Percentiles rank a stretch among this genome's conserved stretches.
Conservation (phyloP, 1,140 invertebrate species). For the Maconellicoccus hirsutus region DNA sequence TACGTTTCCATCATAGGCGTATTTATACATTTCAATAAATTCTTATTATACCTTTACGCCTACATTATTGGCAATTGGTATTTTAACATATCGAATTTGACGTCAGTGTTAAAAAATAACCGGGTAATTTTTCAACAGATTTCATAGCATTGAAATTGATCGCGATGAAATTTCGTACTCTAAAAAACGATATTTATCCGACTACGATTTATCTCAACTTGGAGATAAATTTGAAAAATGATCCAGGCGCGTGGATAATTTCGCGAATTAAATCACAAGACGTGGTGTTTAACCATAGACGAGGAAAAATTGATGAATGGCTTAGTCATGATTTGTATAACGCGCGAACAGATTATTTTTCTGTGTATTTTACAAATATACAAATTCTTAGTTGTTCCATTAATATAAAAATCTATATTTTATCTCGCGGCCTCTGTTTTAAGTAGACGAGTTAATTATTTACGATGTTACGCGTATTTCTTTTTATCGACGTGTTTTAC, state of each 20-base stretch:
- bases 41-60: constrained; percentile 3
- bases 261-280: not conserved
- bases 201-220: not conserved
- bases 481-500: not conserved
- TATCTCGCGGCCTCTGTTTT: not conserved
- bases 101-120: not conserved
- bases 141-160: not conserved
- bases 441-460: constrained; percentile 1
- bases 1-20: not conserved
- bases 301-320: not conserved
- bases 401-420: not conserved
- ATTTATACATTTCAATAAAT: constrained; percentile 1
- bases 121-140: not conserved
- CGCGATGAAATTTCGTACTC: not conserved
- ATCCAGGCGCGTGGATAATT: not conserved
- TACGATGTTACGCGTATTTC: not conserved
- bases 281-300: too few species aligned
- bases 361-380: too few species aligned
- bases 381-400: not conserved
- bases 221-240: not conserved
- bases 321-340: too few species aligned
- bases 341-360: too few species aligned
- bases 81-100: not conserved
- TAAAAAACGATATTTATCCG: not conserved
- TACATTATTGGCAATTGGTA: constrained; percentile 4